Conservation (phyloP, 2,113 vertebrate species). For the Madoqua kirkii region DNA sequence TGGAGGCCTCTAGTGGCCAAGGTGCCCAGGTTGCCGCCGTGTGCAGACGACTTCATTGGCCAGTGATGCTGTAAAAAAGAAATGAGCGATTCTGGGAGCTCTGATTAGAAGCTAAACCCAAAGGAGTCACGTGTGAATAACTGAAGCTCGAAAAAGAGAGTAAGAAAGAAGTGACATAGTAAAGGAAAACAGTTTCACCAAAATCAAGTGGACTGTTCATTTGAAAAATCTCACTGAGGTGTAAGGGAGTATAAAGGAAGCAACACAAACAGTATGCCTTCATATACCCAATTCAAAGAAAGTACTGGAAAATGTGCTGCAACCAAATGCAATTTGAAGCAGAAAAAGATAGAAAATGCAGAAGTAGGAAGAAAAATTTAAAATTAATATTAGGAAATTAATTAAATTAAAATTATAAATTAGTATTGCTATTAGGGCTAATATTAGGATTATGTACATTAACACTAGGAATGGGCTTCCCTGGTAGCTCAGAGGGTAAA, state of each 20-base stretch:
- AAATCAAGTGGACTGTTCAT: neutral
- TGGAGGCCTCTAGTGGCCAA: neutral
- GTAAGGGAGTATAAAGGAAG: neutral
- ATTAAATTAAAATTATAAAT: neutral
- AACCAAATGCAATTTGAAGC: neutral
- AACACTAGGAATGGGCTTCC: neutral
- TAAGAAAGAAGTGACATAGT: neutral
- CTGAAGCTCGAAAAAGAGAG: neutral
- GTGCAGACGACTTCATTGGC: neutral
- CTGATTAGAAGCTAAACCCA: neutral
- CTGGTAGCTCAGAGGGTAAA: neutral
- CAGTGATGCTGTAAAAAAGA: neutral
- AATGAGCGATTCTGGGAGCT: neutral
- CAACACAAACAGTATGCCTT: neutral
- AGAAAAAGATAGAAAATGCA: neutral
- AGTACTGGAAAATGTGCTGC: neutral
- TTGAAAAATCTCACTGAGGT: neutral
- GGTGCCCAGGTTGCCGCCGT: too few relatives aligned
- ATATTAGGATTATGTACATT: neutral
- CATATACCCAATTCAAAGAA: neutral
- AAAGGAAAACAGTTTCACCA: neutral
- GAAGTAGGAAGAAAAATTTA: neutral
- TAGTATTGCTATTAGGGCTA: neutral
- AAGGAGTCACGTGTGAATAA: neutral
- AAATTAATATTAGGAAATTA: neutral